Evolutionary conservation across 2,113 vertebrate species (phyloP).

Genomic region (Apodemus sylvaticus): DNA sequence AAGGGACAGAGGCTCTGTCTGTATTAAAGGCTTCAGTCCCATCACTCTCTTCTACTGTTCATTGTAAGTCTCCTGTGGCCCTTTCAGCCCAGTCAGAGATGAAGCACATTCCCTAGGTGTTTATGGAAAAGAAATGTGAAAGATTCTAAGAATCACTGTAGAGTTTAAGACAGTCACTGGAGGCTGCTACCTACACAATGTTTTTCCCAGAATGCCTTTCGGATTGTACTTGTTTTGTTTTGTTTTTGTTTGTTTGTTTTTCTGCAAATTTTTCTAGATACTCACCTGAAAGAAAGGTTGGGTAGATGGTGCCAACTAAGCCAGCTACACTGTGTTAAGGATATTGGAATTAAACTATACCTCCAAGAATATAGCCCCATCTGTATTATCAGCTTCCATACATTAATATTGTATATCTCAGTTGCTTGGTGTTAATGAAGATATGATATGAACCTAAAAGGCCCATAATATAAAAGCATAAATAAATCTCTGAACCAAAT

Average conservation of each 20-base stretch:
- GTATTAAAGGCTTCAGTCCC: slow-evolving; percentile 51
- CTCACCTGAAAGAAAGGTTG: neutral
- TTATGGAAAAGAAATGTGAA: neutral
- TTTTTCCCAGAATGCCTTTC: neutral
- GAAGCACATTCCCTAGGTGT: slow-evolving; percentile 54
- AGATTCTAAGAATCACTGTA: neutral
- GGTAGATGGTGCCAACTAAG: neutral
- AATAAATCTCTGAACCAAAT: neutral
- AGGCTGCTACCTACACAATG: neutral
- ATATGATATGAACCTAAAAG: neutral
- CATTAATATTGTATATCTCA: neutral
- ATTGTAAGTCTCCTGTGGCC: slow-evolving; percentile 69
- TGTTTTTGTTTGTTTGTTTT: neutral
- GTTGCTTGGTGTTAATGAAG: neutral
- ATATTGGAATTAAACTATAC: neutral
- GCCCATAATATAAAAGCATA: neutral
- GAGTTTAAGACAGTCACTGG: neutral
- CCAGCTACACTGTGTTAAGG: neutral
- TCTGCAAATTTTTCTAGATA: neutral
- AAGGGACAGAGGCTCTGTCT: slow-evolving; percentile 78
- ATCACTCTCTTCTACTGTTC: slow-evolving; percentile 75
- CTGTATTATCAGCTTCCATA: neutral
- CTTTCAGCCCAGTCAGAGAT: slow-evolving; percentile 36
- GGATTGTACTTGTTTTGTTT: neutral
- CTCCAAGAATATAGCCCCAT: neutral